These are phyloP conservation scores for Syncerus caffer DNA, from an alignment of 2,797 vertebrate species.

Conservation along the genomic window DNA sequence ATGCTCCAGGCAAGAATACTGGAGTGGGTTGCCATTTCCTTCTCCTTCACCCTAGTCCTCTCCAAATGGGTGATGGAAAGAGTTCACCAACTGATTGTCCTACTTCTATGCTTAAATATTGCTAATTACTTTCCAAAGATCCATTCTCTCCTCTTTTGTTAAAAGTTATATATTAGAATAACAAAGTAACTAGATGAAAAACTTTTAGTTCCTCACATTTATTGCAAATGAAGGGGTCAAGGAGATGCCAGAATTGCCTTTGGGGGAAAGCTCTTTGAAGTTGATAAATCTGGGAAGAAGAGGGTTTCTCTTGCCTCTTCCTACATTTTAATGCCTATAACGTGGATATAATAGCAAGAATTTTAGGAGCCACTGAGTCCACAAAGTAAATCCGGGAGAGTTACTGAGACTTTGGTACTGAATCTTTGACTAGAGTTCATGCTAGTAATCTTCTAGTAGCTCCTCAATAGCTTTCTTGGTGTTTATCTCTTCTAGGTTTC, in stretches of 20 bases:
- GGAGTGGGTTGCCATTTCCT: no score
- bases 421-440: neutral
- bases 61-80: neutral
- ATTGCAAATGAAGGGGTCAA: neutral
- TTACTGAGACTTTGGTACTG: neutral
- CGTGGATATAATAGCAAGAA: neutral
- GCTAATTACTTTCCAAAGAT: neutral
- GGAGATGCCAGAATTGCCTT: neutral
- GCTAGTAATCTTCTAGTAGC: neutral
- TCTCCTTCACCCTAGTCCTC: neutral
- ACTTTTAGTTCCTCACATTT: neutral
- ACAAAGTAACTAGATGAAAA: neutral
- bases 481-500: neutral
- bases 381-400: neutral
- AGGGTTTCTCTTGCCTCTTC: neutral
- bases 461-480: neutral
- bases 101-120: neutral
- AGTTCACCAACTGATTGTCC: neutral
- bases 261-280: neutral
- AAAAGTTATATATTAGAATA: neutral
- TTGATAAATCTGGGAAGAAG: neutral
- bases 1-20: no score
- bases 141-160: neutral
- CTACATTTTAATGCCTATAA: neutral
- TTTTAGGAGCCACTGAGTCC: neutral